phyloP scores from a whole-genome alignment of 2,797 vertebrate genomes.

The Gallinago nigripennis region DNA sequence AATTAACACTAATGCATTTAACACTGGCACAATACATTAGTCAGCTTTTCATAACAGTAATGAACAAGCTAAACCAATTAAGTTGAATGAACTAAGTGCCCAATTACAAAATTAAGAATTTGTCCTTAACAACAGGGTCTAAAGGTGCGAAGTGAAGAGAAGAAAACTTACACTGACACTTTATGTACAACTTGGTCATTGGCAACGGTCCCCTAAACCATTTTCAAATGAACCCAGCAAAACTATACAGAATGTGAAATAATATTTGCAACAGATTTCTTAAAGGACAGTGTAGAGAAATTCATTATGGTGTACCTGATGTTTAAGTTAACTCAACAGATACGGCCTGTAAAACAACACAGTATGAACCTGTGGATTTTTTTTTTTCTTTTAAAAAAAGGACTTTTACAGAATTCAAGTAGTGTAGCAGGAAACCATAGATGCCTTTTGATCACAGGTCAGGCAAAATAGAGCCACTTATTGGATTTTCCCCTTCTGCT shows the following conservation, averaged over 20 bases:
- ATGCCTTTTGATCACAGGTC: conserved; percentile 70
- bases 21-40: not conserved
- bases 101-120: conserved; percentile 24
- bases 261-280: conserved; percentile 72
- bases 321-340: conserved; percentile 68
- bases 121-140: conserved; percentile 14
- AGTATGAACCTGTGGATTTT: conserved; percentile 67
- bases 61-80: not conserved
- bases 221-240: conserved; percentile 64
- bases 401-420: conserved; percentile 81
- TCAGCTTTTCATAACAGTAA: conserved; percentile 1
- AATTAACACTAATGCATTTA: conserved; percentile 22
- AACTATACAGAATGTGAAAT: conserved; percentile 67
- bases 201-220: conserved; percentile 64
- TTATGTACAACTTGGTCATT: conserved; percentile 64
- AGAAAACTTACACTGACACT: conserved; percentile 60
- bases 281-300: conserved; percentile 68
- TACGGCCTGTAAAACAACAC: conserved; percentile 66
- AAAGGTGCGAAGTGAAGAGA: conserved; percentile 15
- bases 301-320: conserved; percentile 62
- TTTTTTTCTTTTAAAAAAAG: conserved; percentile 61
- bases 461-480: conserved; percentile 66
- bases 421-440: conserved; percentile 75
- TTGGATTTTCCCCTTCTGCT: conserved; percentile 62
- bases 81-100: conserved; percentile 26